Percentiles rank a stretch among this genome's conserved stretches.
Evolutionary conservation across 2,113 vertebrate genomes (phyloP).

Genomic region (Phyllostomus hastatus): DNA sequence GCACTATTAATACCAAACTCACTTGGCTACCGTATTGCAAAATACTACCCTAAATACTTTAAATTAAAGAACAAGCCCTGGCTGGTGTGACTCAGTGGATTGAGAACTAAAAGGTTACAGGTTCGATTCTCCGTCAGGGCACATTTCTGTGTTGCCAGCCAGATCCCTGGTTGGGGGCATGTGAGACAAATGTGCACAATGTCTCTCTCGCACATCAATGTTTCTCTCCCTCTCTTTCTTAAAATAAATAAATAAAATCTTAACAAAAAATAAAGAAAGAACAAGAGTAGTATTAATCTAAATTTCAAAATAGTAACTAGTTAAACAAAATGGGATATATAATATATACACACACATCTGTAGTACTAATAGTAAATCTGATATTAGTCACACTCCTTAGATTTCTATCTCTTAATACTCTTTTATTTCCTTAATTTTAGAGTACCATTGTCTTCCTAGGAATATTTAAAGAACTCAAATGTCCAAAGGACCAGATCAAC

Average conservation of each 20-base stretch:
- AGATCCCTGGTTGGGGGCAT: too few relatives aligned
- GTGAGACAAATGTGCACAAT: too few relatives aligned
- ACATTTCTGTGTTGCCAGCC: too few relatives aligned
- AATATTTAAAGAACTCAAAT: neutral
- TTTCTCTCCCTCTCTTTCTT: too few relatives aligned
- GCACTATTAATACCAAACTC: neutral
- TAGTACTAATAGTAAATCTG: neutral
- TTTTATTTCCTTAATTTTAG: neutral
- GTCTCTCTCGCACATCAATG: too few relatives aligned
- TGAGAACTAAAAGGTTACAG: too few relatives aligned
- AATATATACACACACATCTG: neutral
- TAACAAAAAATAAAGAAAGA: too few relatives aligned
- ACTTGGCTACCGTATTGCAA: neutral
- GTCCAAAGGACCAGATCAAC: neutral
- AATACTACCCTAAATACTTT: neutral
- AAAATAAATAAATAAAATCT: too few relatives aligned
- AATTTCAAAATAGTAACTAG: neutral
- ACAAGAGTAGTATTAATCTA: neutral
- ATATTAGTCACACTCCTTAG: neutral
- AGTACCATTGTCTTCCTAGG: neutral
- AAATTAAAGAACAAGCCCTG: neutral
- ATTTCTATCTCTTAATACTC: neutral
- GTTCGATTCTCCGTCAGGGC: too few relatives aligned
- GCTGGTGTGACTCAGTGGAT: too few relatives aligned
- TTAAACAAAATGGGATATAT: neutral